phyloP scores from a whole-genome alignment of 1,140 invertebrate species.

The Vollenhovia emeryi region DNA sequence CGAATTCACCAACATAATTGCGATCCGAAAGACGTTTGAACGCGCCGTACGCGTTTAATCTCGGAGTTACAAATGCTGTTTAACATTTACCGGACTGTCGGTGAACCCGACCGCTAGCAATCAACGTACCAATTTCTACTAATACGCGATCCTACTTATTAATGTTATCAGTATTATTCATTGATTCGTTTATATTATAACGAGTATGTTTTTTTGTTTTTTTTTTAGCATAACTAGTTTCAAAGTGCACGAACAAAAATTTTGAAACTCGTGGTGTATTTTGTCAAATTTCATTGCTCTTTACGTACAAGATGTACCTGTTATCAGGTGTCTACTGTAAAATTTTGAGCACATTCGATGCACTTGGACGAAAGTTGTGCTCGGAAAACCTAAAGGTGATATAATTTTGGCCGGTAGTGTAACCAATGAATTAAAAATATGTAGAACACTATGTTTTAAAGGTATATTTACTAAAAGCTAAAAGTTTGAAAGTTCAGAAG shows the following conservation, averaged over 20 bases:
- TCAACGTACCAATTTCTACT: background rate
- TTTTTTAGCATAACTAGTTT: no score
- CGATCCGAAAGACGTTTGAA: background rate
- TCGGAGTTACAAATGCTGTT: background rate
- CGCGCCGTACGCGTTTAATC: background rate
- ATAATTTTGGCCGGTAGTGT: no score
- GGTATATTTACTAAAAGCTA: background rate
- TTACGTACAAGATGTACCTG: no score
- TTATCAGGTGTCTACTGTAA: no score
- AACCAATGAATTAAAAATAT: background rate
- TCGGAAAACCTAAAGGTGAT: no score
- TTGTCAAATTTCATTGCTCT: no score
- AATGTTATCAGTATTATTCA: background rate
- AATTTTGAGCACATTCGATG: no score
- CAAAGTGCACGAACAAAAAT: no score
- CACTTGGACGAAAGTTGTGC: no score
- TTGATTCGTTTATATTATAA: no score
- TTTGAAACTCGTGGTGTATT: no score
- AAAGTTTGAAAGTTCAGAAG: background rate
- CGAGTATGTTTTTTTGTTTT: no score
- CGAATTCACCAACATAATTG: conserved; percentile 35
- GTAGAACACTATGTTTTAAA: background rate
- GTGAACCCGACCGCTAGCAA: background rate
- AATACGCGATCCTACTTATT: background rate
- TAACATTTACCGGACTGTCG: background rate